phyloP scores from a whole-genome alignment of 1,140 invertebrate genomes.

The Gryon sp. region DNA sequence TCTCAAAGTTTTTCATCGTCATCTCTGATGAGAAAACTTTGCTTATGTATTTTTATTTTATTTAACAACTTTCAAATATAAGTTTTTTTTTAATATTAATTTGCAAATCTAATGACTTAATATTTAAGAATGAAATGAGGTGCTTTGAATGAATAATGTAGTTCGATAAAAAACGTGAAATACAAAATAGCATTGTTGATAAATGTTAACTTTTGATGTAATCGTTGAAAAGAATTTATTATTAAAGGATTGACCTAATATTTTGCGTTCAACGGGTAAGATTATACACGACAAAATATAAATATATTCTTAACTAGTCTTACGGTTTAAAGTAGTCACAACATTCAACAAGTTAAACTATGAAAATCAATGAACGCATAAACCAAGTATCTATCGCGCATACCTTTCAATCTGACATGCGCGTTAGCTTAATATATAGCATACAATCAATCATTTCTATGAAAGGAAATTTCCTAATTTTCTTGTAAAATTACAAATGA shows the following conservation, averaged over 20 bases:
- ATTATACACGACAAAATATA: constrained; percentile 4
- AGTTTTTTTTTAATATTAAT: too few relatives aligned
- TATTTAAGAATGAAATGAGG: too few relatives aligned
- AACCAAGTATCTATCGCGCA: constrained; percentile 43
- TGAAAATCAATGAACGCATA: constrained; percentile 50
- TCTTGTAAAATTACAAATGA: not conserved
- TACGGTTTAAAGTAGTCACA: constrained; percentile 31
- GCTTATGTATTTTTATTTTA: too few relatives aligned
- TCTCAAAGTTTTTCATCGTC: too few relatives aligned
- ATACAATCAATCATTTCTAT: constrained; percentile 34
- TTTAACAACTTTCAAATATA: too few relatives aligned
- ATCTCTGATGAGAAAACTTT: too few relatives aligned
- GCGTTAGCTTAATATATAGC: constrained; percentile 22
- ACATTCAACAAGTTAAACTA: constrained; percentile 58
- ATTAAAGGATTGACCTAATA: not conserved
- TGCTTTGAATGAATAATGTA: too few relatives aligned
- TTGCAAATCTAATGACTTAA: too few relatives aligned
- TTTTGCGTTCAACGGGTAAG: not conserved
- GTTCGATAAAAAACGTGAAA: too few relatives aligned
- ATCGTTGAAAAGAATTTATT: not conserved
- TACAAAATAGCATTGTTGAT: too few relatives aligned
- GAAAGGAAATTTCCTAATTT: constrained; percentile 11
- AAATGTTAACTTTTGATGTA: too few relatives aligned
- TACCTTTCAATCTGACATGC: constrained; percentile 46
- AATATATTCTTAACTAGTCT: constrained; percentile 18